These are phyloP conservation scores for Osmoderma eremita DNA, from an alignment of 2,888 invertebrate genomes.

Conservation along the genomic window DNA sequence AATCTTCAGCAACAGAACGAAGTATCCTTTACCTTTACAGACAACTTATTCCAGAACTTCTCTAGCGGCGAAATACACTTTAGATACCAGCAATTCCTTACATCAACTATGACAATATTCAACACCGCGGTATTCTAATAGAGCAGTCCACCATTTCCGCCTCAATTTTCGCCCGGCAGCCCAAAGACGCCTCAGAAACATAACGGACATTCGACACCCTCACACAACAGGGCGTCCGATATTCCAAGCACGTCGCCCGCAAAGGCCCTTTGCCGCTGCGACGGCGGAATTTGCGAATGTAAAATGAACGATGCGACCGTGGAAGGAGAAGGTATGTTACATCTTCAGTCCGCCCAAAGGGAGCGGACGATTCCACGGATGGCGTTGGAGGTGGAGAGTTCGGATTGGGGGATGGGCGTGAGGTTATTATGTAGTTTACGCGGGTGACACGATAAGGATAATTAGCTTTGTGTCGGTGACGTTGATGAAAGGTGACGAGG, in stretches of 20 bases:
- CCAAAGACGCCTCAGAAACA: neutral
- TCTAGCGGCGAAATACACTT: no score
- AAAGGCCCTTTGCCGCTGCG: conserved; percentile 20
- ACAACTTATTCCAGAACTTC: no score
- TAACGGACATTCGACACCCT: no score
- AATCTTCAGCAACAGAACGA: no score
- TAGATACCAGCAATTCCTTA: no score
- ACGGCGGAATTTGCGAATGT: conserved; percentile 28
- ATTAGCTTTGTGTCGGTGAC: conserved; percentile 37
- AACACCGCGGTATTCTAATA: no score
- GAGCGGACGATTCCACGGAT: no score
- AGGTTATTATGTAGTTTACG: conserved; percentile 29
- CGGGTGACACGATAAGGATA: conserved; percentile 38
- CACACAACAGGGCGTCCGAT: neutral
- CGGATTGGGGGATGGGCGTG: conserved; percentile 15
- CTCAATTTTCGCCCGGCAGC: neutral
- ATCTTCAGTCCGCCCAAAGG: conserved; percentile 7
- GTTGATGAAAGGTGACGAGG: neutral
- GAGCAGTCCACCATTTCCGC: no score
- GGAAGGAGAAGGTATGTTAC: neutral
- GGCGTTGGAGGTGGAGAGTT: no score
- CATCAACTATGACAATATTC: no score
- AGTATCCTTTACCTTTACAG: no score
- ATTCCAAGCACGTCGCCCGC: conserved; percentile 23
- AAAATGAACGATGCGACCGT: conserved; percentile 22